Percentiles rank a stretch among this genome's conserved stretches.
These are phyloP conservation scores for Hypolimnas misippus DNA, from an alignment of 2,888 invertebrate species.

Conservation along the genomic window DNA sequence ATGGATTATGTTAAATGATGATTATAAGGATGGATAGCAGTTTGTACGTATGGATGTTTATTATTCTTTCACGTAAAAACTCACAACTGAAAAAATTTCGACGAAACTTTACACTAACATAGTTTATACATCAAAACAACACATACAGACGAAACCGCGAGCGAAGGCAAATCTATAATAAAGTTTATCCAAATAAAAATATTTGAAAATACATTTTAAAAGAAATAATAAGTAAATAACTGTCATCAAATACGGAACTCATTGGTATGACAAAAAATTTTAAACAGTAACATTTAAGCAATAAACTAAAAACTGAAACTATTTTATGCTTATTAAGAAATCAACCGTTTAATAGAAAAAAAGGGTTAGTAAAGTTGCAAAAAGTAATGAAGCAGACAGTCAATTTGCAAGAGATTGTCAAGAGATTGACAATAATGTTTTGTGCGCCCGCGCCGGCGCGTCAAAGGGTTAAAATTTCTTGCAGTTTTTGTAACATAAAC, in stretches of 20 bases:
- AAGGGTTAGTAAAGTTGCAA: constrained; percentile 32
- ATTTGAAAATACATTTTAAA: too few relatives aligned
- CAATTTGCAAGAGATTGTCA: constrained; percentile 29
- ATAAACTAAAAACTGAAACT: too few relatives aligned
- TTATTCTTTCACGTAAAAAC: too few relatives aligned
- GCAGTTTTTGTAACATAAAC: constrained; percentile 58
- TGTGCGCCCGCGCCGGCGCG: constrained; percentile 61
- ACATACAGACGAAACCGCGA: too few relatives aligned
- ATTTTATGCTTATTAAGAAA: constrained; percentile 12
- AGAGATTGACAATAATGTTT: constrained; percentile 41
- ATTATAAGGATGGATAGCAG: too few relatives aligned
- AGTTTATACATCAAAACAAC: too few relatives aligned
- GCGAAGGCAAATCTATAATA: too few relatives aligned
- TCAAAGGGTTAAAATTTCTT: constrained; percentile 71
- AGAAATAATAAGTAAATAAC: neutral
- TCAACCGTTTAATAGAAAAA: constrained; percentile 10
- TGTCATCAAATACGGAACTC: neutral
- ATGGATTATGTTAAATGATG: too few relatives aligned
- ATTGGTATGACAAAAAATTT: constrained; percentile 4
- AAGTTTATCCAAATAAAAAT: too few relatives aligned
- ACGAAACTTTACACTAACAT: too few relatives aligned
- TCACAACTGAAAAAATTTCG: too few relatives aligned
- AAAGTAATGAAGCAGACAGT: constrained; percentile 12
- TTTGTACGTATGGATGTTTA: too few relatives aligned
- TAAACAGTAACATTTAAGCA: neutral